Base-by-base conservation (phyloP, 2,113 vertebrate genomes). In the Tichodroma muraria region DNA sequence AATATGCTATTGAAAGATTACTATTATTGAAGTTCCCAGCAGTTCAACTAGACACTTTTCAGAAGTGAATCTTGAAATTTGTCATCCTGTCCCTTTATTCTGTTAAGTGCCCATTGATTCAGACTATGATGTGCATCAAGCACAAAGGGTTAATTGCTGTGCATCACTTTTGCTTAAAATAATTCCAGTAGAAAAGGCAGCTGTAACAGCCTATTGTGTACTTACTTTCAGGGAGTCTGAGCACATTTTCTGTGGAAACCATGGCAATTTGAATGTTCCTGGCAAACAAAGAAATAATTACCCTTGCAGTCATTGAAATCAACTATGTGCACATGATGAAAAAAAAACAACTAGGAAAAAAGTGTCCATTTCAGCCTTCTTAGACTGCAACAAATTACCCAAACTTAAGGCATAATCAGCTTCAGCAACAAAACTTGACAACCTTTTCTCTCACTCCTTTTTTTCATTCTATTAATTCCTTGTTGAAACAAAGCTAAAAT, bases 261-360 rank as follows among this genome's bases (percentile, higher is more conserved):
- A 66, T 64, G 84, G 84, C 82, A 91, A 95, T 96, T 95, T 78
- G 70, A 85, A 86, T 85, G 93, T 90, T 93, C 92, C 87, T 77
- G 37, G 64, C 93, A 94, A 96, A 96, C 89, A 96, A 91, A 93
- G 89, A 91, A 89, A 90, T 95, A 96, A 96, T 96, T 95, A 91
- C 52, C 20, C 47, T 59, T 52, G 68, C 69, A 95, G 86, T 81
- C 88, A 88, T 7, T 59, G 82, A 54, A 95, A 89, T 83, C 85
- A 94, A 63, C 2, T 4, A 80, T 42, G 45, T 69, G 80, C 53
- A 75, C 60, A 86, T 1, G 4, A 71, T 14, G 8, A 3, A 47
- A 90, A 66, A 61, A 87, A 84, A 54, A 24, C 6, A 88, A 6
- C 63, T 27, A 28, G 35, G 33, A 28, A 24, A 60, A 80, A 95